Percentiles rank a stretch among this genome's conserved stretches.
Evolutionary conservation across 2,113 vertebrate species (phyloP).

Genomic region (Chaetura pelagica): DNA sequence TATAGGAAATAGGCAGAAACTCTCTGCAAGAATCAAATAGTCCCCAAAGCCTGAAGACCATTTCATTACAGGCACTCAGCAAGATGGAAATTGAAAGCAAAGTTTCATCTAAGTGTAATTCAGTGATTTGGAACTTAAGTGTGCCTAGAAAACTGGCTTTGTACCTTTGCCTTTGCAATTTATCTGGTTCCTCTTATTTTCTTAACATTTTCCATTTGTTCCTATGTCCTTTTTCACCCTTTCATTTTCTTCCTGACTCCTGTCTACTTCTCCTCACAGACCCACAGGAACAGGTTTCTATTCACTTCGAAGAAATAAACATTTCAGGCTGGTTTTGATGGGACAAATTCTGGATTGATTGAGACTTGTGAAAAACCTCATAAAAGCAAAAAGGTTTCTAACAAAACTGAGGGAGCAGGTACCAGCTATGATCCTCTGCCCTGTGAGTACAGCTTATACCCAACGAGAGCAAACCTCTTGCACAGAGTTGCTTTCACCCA

Average conservation of each 20-base stretch:
- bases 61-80: not conserved
- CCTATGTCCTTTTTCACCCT: not conserved
- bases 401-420: not conserved
- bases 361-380: not conserved
- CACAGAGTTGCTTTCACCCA: not conserved
- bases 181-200: not conserved
- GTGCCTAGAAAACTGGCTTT: slow-evolving; percentile 17
- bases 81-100: slow-evolving; percentile 8
- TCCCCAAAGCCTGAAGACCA: not conserved
- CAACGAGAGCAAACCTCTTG: not conserved
- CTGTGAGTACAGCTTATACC: not conserved
- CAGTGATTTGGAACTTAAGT: slow-evolving; percentile 23
- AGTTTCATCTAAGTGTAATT: not conserved
- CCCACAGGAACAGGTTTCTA: not conserved
- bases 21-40: not conserved
- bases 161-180: slow-evolving; percentile 12
- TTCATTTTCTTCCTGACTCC: not conserved
- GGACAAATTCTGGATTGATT: not conserved
- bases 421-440: not conserved
- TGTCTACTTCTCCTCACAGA: not conserved
- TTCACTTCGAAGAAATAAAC: slow-evolving; percentile 7
- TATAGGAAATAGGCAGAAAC: not conserved
- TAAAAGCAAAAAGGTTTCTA: not conserved
- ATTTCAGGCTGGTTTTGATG: not conserved
- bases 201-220: slow-evolving; percentile 7